Base-by-base conservation (phyloP, 2,888 invertebrate species). In the Aethes cnicana region DNA sequence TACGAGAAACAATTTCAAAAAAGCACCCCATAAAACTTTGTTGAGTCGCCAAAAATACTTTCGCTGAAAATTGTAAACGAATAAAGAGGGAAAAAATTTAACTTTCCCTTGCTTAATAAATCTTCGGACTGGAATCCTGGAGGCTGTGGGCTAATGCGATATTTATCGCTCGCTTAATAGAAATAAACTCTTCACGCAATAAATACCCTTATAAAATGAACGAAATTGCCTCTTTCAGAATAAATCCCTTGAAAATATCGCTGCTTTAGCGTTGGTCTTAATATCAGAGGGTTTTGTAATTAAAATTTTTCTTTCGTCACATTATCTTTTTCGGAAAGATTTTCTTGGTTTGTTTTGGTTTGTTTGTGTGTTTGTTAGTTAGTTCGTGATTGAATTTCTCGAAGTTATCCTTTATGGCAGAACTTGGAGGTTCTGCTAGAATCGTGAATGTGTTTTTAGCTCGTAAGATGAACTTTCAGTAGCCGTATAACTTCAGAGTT, bases 101-200 rank as follows among this genome's bases (percentile, higher is more conserved):
- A 78, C 53, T 72, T 71, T 69, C 66, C 62, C 58, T 68, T 66
- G 68, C 68, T 69, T 77, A 77, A 80, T 84, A 84, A 84, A 84
- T 84, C 78, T 75, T n/a, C 63, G 58, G 58, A 50, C 57, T 42
- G 53, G 33, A 52, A 37, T 48, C 42, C 35, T n/a, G n/a, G 49
- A 32, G 61, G 66, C 69, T 69, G 75, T 74, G 64, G 64, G 72
- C 76, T 84, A 83, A 86, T 83, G 83, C 74, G 81, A 79, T 86
- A 84, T 85, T 85, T 84, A 85, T 85, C 81, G 73, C 68, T 61
- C 53, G 63, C 67, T 65, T 72, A 71, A 74, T 75, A 79, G 69
- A 72, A 78, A 80, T 74, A 77, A 77, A 77, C 78, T 73, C 72
- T 72, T 74, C 67, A 68, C 72, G 68, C 73, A 74, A 76, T 83